Base-by-base conservation (phyloP, 1,140 invertebrate genomes). In the Teleogryllus occipitalis region DNA sequence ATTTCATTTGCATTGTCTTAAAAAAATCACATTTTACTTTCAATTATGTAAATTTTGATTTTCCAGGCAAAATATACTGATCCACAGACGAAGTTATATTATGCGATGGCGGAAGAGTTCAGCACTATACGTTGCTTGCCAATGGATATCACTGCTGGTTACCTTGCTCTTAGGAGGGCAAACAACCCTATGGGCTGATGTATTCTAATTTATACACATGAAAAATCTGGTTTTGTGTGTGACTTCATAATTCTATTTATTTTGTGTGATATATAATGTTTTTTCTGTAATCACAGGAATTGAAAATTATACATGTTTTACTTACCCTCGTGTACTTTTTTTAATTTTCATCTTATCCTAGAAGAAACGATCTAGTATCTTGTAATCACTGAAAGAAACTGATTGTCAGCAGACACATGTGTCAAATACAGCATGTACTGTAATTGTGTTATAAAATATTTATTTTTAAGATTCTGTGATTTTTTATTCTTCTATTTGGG, bases 111-210 rank as follows among this genome's bases (percentile, higher is more conserved):
- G 73, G 95, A 97, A 82, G 96, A 97, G 86, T 97, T 96, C 87
- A 87, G 91, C 18, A 93, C 94, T 39, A 91, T 97, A 47, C 89
- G 93, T 82, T 93, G 91, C 83, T 87, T 98, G 80, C 95, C 96
- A 27, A 96, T 95, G 90, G 96, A 97, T 84, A 95, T 97, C 82
- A 94, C 95, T 47, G 92, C 94, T 80, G 95, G 95, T 39, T 97
- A 96, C 86, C 85, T 98, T 77, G 91, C 94, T 75, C 86, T 97
- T 47, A 88, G 96, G 81, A 95, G 95, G 84, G 95, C 95, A 10
- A 94, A 90, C 74, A 96, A 92, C 84, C 93, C 95, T 84, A 94
- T 96, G 78, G 93, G 92, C 85, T 92, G 87, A 89, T 12, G 8
- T 22, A 15, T 22, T 27, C 27, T 27, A 7, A 12, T 27, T 7